Percentiles rank a stretch among this genome's conserved stretches.
These are phyloP conservation scores for Aldrovandia affinis DNA, from an alignment of 2,797 vertebrate genomes.

Conservation along the genomic window DNA sequence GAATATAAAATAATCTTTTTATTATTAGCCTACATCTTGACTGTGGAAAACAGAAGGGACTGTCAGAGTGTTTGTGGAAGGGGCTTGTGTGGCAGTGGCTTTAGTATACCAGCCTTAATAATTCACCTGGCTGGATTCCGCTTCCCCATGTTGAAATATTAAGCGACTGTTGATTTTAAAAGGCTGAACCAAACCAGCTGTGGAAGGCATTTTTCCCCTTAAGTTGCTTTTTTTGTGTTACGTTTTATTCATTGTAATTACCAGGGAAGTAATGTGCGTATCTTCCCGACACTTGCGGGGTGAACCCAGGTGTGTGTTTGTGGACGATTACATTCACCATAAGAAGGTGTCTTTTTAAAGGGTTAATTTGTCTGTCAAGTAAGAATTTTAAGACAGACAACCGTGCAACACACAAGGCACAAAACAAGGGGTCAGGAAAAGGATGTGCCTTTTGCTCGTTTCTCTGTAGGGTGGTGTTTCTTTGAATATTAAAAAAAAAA, in stretches of 20 bases:
- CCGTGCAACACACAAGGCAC: neutral
- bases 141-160: no score
- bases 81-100: neutral
- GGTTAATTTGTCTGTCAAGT: neutral
- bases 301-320: neutral
- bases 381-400: neutral
- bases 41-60: neutral
- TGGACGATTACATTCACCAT: neutral
- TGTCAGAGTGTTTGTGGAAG: neutral
- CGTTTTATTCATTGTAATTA: neutral
- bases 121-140: no score
- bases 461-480: neutral
- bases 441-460: neutral
- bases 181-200: no score
- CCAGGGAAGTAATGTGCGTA: neutral
- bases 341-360: neutral
- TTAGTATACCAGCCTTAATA: no score
- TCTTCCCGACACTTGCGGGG: neutral
- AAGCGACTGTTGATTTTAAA: no score
- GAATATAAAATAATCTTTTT: neutral
- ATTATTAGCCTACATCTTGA: neutral
- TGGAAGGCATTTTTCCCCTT: neutral
- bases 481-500: neutral
- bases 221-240: neutral
- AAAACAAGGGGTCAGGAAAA: neutral